phyloP scores from a whole-genome alignment of 2,113 vertebrate species.

The Numenius arquata region DNA sequence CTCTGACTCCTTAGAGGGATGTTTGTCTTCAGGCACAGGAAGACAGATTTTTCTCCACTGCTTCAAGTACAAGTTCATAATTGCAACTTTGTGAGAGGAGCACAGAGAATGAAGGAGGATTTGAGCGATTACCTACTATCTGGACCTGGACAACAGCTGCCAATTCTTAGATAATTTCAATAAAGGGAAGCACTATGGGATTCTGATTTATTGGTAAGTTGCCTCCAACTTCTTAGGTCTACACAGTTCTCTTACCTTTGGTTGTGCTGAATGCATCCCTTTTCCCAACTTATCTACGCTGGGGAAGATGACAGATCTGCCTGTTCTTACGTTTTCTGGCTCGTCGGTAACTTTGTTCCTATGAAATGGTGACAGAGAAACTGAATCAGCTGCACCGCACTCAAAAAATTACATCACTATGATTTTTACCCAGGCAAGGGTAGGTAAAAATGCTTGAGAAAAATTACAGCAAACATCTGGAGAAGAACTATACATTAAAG shows the following conservation, averaged over 20 bases:
- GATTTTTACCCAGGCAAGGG: neutral
- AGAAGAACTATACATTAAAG: neutral
- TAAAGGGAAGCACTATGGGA: neutral
- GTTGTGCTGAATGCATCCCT: neutral
- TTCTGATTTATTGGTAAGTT: neutral
- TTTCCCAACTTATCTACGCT: neutral
- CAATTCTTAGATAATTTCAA: too few relatives aligned
- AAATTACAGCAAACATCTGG: neutral
- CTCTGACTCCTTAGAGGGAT: neutral
- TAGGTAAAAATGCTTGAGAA: neutral
- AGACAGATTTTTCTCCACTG: neutral
- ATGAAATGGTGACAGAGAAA: neutral
- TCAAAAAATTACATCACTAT: neutral
- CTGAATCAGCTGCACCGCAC: neutral
- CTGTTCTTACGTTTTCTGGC: constrained; percentile 26
- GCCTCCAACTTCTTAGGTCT: neutral
- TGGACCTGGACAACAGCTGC: neutral
- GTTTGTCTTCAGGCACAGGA: neutral
- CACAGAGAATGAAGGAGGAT: neutral
- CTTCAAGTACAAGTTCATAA: neutral
- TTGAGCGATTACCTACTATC: neutral
- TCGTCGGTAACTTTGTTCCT: constrained; percentile 39
- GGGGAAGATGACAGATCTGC: neutral
- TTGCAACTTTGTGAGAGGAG: neutral
- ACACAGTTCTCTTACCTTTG: constrained; percentile 7